A percentile compares a stretch with the other conserved stretches of the same genome.
These are phyloP conservation scores for Cinara cedri DNA, from an alignment of 2,888 invertebrate genomes.

Conservation along the genomic window DNA sequence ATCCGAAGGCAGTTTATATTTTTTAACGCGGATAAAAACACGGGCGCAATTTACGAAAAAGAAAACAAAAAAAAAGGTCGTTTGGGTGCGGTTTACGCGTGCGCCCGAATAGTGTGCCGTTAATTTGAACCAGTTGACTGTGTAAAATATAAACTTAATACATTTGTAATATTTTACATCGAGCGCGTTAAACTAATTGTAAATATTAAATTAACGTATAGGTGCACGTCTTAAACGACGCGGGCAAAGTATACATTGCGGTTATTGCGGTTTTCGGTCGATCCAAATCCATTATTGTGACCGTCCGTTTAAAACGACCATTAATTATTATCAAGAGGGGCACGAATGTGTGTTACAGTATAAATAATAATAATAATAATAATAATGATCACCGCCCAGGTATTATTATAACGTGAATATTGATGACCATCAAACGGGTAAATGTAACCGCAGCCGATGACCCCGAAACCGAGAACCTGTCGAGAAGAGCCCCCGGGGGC, in stretches of 20 bases:
- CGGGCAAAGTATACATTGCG: background rate
- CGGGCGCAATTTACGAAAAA: too few species aligned
- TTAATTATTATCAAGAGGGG: background rate
- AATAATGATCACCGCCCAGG: conserved; percentile 3
- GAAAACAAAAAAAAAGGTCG: too few species aligned
- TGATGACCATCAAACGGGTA: conserved; percentile 36
- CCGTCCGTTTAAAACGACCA: background rate
- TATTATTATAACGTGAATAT: conserved; percentile 34
- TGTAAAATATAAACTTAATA: too few species aligned
- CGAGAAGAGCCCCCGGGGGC: conserved; percentile 37
- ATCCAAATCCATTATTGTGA: background rate
- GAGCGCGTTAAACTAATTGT: too few species aligned
- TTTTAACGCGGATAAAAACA: too few species aligned
- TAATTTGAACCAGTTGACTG: too few species aligned
- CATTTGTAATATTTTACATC: too few species aligned
- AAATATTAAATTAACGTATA: too few species aligned
- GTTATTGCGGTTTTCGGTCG: background rate
- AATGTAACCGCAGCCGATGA: conserved; percentile 39
- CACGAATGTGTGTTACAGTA: background rate
- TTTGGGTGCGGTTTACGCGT: too few species aligned
- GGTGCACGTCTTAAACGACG: too few species aligned
- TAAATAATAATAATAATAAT: background rate
- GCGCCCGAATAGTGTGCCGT: too few species aligned
- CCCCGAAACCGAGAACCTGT: conserved; percentile 45
- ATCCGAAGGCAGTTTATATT: too few species aligned